These are phyloP conservation scores for Rafetus swinhoei DNA, from an alignment of 2,113 vertebrate genomes.

Conservation along the genomic window DNA sequence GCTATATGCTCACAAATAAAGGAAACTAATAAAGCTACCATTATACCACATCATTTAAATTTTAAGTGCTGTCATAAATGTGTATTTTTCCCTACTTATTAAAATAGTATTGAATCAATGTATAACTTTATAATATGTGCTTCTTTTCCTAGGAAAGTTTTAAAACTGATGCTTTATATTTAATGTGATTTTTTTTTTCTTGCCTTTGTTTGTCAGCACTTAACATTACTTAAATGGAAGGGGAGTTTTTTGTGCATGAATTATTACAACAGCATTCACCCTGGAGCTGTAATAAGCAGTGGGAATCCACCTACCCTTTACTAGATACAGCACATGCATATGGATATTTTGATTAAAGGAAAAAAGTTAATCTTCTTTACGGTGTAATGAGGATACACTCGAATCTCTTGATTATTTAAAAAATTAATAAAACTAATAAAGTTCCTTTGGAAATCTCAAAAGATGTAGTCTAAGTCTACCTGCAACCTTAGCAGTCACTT, in stretches of 20 bases:
- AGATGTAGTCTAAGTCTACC: constrained; percentile 83
- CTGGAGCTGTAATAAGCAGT: constrained; percentile 41
- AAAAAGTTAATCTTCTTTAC: constrained; percentile 76
- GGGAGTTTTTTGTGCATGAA: constrained; percentile 42
- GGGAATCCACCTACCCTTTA: constrained; percentile 50
- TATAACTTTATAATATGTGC: neutral
- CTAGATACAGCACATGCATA: constrained; percentile 66
- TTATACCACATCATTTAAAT: rapidly evolving
- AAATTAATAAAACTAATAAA: constrained; percentile 90
- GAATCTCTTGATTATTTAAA: constrained; percentile 83
- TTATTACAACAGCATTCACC: constrained; percentile 45
- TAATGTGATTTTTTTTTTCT: neutral
- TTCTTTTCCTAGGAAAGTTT: neutral
- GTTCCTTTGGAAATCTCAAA: constrained; percentile 83
- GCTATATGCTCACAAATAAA: rapidly evolving
- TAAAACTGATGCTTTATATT: rapidly evolving
- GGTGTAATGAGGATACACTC: constrained; percentile 78
- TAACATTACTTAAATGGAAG: constrained; percentile 6
- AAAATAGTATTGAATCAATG: neutral
- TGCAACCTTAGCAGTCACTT: constrained; percentile 83
- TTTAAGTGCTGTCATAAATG: neutral
- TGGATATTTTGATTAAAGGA: constrained; percentile 77
- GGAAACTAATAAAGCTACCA: rapidly evolving
- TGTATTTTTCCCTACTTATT: rapidly evolving
- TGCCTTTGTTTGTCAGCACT: neutral